These are phyloP conservation scores for Trichopoda pennipes DNA, from an alignment of 2,888 invertebrate species.

Conservation along the genomic window DNA sequence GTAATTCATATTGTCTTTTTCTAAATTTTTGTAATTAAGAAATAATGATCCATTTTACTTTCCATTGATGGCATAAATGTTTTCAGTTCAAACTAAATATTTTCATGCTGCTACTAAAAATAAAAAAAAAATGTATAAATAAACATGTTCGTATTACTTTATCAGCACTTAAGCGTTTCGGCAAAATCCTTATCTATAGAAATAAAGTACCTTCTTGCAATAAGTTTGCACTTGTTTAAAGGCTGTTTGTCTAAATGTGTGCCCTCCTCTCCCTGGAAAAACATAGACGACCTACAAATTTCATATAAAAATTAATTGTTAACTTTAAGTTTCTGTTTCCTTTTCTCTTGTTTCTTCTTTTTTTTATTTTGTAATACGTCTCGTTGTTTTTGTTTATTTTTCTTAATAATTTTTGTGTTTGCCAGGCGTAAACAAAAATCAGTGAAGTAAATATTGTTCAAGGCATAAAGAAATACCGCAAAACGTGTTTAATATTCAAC, in stretches of 20 bases:
- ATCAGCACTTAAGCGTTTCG: slow-evolving; percentile 67
- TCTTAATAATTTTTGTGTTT: slow-evolving; percentile 32
- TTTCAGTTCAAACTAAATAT: slow-evolving; percentile 14
- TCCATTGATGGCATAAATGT: slow-evolving; percentile 4
- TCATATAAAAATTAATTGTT: slow-evolving; percentile 27
- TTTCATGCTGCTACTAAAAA: slow-evolving; percentile 1
- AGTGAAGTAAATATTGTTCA: slow-evolving; percentile 41
- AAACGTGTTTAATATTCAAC: slow-evolving; percentile 66
- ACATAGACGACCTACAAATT: not conserved
- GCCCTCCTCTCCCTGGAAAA: slow-evolving; percentile 7
- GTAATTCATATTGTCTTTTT: not conserved
- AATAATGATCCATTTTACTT: not conserved
- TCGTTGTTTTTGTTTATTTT: slow-evolving; percentile 2
- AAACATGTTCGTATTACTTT: slow-evolving; percentile 33
- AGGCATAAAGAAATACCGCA: slow-evolving; percentile 26
- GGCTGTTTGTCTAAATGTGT: not conserved
- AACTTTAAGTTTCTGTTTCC: slow-evolving; percentile 17
- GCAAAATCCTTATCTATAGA: slow-evolving; percentile 61
- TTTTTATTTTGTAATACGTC: slow-evolving; percentile 47
- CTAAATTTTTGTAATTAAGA: not conserved
- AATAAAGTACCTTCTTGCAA: slow-evolving; percentile 29
- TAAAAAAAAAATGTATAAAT: slow-evolving; percentile 8
- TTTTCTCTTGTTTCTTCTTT: too few species aligned
- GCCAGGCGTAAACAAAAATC: slow-evolving; percentile 56
- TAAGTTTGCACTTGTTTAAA: slow-evolving; percentile 52